Base-by-base conservation (phyloP, 2,888 invertebrate genomes). In the Elysia crispata region DNA sequence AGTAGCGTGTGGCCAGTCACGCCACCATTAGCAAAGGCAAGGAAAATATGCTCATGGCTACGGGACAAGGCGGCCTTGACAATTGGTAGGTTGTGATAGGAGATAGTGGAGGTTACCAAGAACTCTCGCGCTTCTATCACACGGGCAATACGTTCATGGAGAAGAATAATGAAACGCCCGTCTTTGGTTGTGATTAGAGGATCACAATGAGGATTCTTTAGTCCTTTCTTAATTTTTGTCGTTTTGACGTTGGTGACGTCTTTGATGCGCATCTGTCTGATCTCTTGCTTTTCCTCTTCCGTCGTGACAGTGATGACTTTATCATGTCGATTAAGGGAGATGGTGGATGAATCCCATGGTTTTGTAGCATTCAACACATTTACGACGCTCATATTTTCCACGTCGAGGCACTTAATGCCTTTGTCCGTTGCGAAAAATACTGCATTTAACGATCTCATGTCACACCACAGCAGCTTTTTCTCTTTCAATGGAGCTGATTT, bases 11-110 rank as follows among this genome's bases (percentile, higher is more conserved):
- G 79, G 49, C 84, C 81, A 11, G 72, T 82, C 23, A 84, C 33
- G n/a, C 49, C 13, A 13, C 83, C 80, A 13, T 80, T 77, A 13
- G 76, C 77, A 28, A 79, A 72, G 31, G 70, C 82, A 28, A 83
- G 66, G 57, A 84, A 80, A 3, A 84, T 66, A 67, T 84, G 84
- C 54, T 84, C 84, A 60, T 83, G 82, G 28, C 83, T 82, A 28
- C 83, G 64, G 15, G 84, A 83, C 18, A 84, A 80, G 25, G 66
- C 72, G 8, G 74, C 76, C 15, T 75, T 76, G 23, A 76, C 50
- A 13, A 84, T 77, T 1, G 81, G 81, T 31, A 82, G 79, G 15
- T 79, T 75, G 49, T 80, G 76, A 72, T 78, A 50, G 33, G 74
- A 66, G 49, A 81, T 66, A 0, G 76, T 67, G 20, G 66, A 49